Conservation (phyloP, 1,140 invertebrate species). For the Aphelenchoides besseyi region DNA sequence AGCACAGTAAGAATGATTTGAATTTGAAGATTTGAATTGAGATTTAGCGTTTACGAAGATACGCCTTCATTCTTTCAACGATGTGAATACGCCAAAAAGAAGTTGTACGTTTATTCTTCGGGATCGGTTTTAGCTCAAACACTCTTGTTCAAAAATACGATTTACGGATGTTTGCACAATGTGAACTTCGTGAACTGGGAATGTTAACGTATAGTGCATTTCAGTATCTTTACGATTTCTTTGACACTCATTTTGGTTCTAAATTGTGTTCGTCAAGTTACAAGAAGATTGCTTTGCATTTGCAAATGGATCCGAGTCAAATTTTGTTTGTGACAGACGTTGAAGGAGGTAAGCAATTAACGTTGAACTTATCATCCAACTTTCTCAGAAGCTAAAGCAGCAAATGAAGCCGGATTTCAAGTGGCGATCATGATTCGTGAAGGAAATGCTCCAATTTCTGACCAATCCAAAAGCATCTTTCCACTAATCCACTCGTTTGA, state of each 20-base stretch:
- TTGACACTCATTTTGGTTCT: constrained; percentile 78
- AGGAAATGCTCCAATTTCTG: constrained; percentile 72
- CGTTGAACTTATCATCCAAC: background rate
- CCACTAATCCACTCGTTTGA: constrained; percentile 4
- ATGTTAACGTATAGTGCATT: background rate
- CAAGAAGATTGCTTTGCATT: constrained; percentile 72
- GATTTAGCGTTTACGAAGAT: constrained; percentile 73
- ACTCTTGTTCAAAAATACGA: constrained; percentile 76
- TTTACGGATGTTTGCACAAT: constrained; percentile 72
- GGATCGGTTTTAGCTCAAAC: constrained; percentile 86
- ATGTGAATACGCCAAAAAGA: constrained; percentile 71
- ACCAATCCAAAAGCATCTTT: constrained; percentile 65
- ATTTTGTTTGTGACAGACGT: constrained; percentile 81
- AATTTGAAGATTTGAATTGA: background rate
- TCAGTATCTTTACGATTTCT: constrained; percentile 68
- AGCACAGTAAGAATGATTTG: constrained; percentile 70
- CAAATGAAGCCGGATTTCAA: constrained; percentile 72
- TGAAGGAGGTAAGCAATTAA: constrained; percentile 64
- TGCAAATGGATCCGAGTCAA: constrained; percentile 69
- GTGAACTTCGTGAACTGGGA: constrained; percentile 14
- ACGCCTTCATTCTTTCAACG: constrained; percentile 72
- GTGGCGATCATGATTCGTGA: constrained; percentile 72
- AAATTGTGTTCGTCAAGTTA: constrained; percentile 76
- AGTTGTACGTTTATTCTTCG: constrained; percentile 83
- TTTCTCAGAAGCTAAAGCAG: constrained; percentile 72